Percentiles rank a stretch among this genome's conserved stretches.
Conservation (phyloP, 64 coral and sea anemone species). For the Acropora tenuis region DNA sequence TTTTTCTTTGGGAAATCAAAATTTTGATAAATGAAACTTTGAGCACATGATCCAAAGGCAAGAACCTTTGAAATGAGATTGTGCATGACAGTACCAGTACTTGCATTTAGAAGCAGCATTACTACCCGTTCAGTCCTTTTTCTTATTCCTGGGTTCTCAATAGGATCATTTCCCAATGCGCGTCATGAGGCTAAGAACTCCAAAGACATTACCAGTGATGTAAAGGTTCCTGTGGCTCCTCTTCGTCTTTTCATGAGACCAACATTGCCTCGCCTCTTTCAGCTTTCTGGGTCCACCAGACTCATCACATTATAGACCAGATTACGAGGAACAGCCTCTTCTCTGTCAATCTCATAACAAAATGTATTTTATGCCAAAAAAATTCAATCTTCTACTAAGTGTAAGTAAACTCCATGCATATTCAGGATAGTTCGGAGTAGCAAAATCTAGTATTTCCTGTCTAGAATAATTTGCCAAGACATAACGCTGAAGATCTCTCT, state of each 20-base stretch:
- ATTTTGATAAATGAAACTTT: too few relatives aligned
- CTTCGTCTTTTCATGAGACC: conserved; percentile 27
- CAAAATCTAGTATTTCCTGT: conserved; percentile 19
- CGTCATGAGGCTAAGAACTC: conserved; percentile 26
- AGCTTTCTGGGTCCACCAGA: conserved; percentile 59
- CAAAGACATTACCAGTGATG: conserved; percentile 33
- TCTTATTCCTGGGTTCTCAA: too few relatives aligned
- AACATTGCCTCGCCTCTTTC: conserved; percentile 36
- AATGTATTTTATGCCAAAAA: conserved; percentile 56
- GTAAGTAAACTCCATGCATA: conserved; percentile 50
- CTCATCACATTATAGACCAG: conserved; percentile 66
- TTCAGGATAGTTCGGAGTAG: conserved; percentile 17
- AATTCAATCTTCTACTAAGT: conserved; percentile 43
- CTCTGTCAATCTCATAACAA: conserved; percentile 18
- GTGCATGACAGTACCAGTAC: too few relatives aligned
- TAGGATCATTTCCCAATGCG: too few relatives aligned
- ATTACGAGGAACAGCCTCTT: conserved; percentile 52
- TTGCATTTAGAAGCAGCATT: too few relatives aligned
- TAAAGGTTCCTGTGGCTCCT: conserved; percentile 33
- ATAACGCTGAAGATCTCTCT: conserved; percentile 12
- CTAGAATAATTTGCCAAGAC: conserved; percentile 16
- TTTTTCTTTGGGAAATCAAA: too few relatives aligned
- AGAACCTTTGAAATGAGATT: too few relatives aligned
- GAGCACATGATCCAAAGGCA: too few relatives aligned
- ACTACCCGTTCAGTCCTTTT: too few relatives aligned